A percentile compares a stretch with the other conserved stretches of the same genome.
These are phyloP conservation scores for Agrotis exclamationis DNA, from an alignment of 2,888 invertebrate species.

Conservation along the genomic window DNA sequence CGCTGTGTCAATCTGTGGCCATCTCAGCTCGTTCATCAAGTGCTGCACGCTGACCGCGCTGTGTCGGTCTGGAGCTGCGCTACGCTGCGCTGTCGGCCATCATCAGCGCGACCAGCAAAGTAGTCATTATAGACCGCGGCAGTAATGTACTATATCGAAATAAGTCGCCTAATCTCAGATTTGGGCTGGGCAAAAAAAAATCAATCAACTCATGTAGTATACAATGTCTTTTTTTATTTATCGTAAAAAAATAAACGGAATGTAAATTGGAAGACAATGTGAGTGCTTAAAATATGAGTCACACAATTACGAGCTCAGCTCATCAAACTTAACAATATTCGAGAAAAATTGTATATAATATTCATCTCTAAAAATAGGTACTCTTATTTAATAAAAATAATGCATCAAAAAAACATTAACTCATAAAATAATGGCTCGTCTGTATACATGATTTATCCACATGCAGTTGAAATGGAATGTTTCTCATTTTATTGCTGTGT, in stretches of 20 bases:
- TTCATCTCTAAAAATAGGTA: slow-evolving; percentile 18
- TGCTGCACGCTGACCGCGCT: too few species aligned
- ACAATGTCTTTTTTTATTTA: background rate
- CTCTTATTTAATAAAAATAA: slow-evolving; percentile 9
- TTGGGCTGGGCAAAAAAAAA: background rate
- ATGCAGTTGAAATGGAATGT: slow-evolving; percentile 15
- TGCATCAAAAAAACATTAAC: background rate
- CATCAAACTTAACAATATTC: slow-evolving; percentile 43
- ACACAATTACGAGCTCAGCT: slow-evolving; percentile 7
- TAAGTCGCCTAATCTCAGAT: too few species aligned
- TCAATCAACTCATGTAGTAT: background rate
- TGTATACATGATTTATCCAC: slow-evolving; percentile 4
- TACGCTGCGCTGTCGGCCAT: too few species aligned
- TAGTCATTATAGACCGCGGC: too few species aligned
- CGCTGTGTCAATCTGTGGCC: too few species aligned
- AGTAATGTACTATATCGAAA: too few species aligned
- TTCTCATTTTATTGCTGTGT: slow-evolving; percentile 71
- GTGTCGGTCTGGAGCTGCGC: too few species aligned
- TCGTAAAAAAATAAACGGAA: slow-evolving; percentile 29
- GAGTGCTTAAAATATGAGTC: background rate
- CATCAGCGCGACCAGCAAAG: too few species aligned
- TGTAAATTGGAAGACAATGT: slow-evolving; percentile 50
- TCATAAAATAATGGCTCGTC: slow-evolving; percentile 6
- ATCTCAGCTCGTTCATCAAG: too few species aligned
- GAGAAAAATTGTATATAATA: slow-evolving; percentile 28